Evolutionary conservation across 2,113 vertebrate species (phyloP).

Genomic region (Edolisoma coerulescens): DNA sequence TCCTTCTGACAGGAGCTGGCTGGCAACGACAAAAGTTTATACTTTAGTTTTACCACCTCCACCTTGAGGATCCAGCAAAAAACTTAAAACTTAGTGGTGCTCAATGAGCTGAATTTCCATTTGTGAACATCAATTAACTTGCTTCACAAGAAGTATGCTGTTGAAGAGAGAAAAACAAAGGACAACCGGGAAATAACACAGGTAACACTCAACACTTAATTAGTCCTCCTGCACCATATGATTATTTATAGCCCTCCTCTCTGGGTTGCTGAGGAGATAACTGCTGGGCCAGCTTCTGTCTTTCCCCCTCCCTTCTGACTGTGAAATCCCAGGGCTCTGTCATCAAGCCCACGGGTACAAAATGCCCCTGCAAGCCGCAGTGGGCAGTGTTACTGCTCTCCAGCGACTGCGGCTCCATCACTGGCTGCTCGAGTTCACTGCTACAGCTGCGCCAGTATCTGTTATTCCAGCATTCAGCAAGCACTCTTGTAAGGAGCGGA

Average conservation of each 20-base stretch:
- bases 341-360: rapidly evolving
- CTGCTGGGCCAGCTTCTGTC: background rate
- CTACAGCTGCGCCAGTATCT: background rate
- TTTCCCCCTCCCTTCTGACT: background rate
- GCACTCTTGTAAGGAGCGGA: background rate
- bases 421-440: background rate
- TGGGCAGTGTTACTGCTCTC: rapidly evolving
- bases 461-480: background rate
- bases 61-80: background rate
- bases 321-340: background rate
- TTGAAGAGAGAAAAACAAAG: background rate
- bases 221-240: background rate
- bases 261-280: background rate
- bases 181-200: background rate
- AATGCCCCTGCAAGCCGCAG: background rate
- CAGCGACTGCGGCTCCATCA: rapidly evolving
- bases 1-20: background rate
- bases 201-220: background rate
- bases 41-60: background rate
- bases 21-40: background rate
- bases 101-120: background rate
- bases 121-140: background rate
- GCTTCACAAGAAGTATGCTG: background rate
- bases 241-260: background rate
- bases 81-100: background rate